These are phyloP conservation scores for Anas platyrhynchos DNA, from an alignment of 2,113 vertebrate genomes.

Conservation along the genomic window DNA sequence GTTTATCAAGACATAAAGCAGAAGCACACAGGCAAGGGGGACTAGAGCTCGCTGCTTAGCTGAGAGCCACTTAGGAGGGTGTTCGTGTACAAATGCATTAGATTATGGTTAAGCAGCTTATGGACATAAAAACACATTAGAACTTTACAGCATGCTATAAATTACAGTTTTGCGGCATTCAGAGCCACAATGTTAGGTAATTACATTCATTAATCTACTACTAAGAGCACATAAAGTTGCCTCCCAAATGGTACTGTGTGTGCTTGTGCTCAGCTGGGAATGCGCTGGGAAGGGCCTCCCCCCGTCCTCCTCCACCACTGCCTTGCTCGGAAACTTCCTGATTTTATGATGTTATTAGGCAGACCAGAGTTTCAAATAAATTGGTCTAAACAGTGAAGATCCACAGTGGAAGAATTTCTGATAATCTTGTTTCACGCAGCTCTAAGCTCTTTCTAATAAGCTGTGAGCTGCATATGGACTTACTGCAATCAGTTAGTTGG, in stretches of 20 bases:
- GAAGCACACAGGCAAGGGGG: slow-evolving; percentile 43
- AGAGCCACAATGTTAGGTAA: slow-evolving; percentile 78
- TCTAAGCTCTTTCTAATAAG: not conserved
- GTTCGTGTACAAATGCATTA: slow-evolving; percentile 78
- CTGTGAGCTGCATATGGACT: not conserved
- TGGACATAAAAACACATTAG: slow-evolving; percentile 85
- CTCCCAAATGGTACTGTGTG: slow-evolving; percentile 57
- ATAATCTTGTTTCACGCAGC: not conserved
- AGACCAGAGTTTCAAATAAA: not conserved
- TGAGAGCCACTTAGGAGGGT: slow-evolving; percentile 72
- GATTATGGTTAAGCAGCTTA: slow-evolving; percentile 84
- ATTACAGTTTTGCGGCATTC: slow-evolving; percentile 79
- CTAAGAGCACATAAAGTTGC: slow-evolving; percentile 81
- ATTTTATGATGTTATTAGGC: not conserved
- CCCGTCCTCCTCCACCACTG: not conserved
- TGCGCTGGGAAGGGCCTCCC: not conserved
- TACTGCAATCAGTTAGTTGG: not conserved
- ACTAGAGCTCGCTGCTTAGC: slow-evolving; percentile 47
- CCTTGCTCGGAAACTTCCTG: not conserved
- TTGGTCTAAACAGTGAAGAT: not conserved
- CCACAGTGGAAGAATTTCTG: not conserved
- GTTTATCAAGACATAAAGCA: slow-evolving; percentile 63
- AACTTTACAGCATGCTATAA: slow-evolving; percentile 82
- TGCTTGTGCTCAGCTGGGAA: slow-evolving; percentile 63
- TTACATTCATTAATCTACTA: slow-evolving; percentile 86